Base-by-base conservation (phyloP, 2,888 invertebrate genomes). In the Chamaedrilus cognettii region DNA sequence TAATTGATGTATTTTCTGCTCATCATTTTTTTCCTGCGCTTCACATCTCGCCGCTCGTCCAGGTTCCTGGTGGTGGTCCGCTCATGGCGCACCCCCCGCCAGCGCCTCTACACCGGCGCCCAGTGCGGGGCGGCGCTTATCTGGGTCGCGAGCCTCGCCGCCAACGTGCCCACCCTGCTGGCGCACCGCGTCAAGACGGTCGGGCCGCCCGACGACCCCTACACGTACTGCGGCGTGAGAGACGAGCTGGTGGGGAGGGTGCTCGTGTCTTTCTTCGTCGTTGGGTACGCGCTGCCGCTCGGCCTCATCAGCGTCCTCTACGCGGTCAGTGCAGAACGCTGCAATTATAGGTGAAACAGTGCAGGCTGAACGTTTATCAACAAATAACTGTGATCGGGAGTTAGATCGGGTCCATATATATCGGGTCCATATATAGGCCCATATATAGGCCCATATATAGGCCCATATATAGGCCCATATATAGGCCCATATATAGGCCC, bases 271-370 rank as follows among this genome's bases (percentile, higher is more conserved):
- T 70, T 70, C 68, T 66, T 67, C 61, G 58, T 69, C 28, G 61
- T 67, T 51, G 67, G 63, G 56, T 69, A 69, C 62, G 69, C 69
- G 19, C 56, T 69, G 28, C 70, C 70, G 28, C 59, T 67, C 33
- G 55, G 57, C 1, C 11, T 70, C 28, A 65, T 70, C 19, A 65
- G 61, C 42, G 19, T 52, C 31, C 68, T 70, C 26, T 70, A 70
- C 52, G 15, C 65, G 31, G 34, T 68, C n/a, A 70, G 68, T 42
- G 58, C 34, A 7, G 28, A 31, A 23, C 31, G n/a, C n/a, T n/a
- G n/a, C n/a, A n/a, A n/a, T n/a, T n/a, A n/a, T n/a, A n/a, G n/a
- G n/a, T n/a, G n/a, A n/a, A n/a, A n/a, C n/a, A n/a, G n/a, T n/a
- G n/a, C n/a, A n/a, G n/a, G n/a, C n/a, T n/a, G n/a, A n/a, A n/a